Conservation (phyloP, 2,888 invertebrate genomes). For the Calliopum simillimum region DNA sequence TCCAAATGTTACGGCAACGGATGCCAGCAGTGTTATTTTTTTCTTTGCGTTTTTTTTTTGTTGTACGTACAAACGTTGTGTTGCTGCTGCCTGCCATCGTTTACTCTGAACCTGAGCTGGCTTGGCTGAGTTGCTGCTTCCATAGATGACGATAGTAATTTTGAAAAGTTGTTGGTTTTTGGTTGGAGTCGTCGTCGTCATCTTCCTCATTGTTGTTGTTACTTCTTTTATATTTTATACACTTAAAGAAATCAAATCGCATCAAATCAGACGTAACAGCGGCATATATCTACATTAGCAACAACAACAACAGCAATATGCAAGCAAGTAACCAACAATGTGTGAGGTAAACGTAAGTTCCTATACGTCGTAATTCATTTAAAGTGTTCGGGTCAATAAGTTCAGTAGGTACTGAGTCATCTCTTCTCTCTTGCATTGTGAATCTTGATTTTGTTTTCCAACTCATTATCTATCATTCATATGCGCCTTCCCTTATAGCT, state of each 20-base stretch:
- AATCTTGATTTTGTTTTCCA: too few species aligned
- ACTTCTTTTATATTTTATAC: conserved; percentile 43
- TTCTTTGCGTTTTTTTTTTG: conserved; percentile 7
- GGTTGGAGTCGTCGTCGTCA: conserved; percentile 26
- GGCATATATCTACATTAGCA: too few species aligned
- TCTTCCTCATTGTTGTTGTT: conserved; percentile 42
- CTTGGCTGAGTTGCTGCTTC: conserved; percentile 2
- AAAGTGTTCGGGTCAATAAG: conserved; percentile 22
- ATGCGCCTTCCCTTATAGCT: too few species aligned
- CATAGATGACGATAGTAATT: conserved; percentile 34
- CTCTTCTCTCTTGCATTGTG: background rate
- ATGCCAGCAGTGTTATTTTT: conserved; percentile 15
- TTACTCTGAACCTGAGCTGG: background rate
- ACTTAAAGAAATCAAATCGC: conserved; percentile 33
- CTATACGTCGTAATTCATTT: background rate
- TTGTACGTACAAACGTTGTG: too few species aligned
- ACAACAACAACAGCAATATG: too few species aligned
- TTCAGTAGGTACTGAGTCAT: conserved; percentile 19
- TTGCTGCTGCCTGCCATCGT: conserved; percentile 3
- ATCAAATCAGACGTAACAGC: conserved; percentile 2
- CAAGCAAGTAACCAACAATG: background rate
- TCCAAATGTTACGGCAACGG: conserved; percentile 35
- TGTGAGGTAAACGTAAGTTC: conserved; percentile 16
- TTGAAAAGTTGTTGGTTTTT: conserved; percentile 24
- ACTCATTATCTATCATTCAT: too few species aligned